Percentiles rank a stretch among this genome's conserved stretches.
Evolutionary conservation across 2,888 invertebrate species (phyloP).

Genomic region (Leucania comma): DNA sequence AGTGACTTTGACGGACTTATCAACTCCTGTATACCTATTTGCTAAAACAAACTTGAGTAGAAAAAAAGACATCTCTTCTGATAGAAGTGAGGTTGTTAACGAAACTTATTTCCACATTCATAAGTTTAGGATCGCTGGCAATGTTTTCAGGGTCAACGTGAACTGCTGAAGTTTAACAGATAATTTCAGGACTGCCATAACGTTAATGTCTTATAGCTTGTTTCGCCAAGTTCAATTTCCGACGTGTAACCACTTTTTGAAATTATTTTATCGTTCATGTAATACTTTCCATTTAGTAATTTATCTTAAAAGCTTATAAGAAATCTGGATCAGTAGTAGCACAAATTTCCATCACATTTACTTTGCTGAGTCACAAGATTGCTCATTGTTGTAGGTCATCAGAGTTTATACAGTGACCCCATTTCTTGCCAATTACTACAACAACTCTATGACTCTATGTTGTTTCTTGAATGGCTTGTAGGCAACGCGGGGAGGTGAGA

Average conservation of each 20-base stretch:
- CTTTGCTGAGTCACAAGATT: background rate
- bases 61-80: background rate
- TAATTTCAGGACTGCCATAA: conserved; percentile 24
- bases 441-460: conserved; percentile 4
- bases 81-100: background rate
- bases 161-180: conserved; percentile 31
- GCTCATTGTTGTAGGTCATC: background rate
- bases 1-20: conserved; percentile 48
- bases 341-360: background rate
- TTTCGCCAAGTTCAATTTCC: conserved; percentile 6
- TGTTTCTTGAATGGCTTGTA: conserved; percentile 33
- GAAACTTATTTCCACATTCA: conserved; percentile 18
- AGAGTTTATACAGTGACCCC: conserved; percentile 1
- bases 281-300: conserved; percentile 2
- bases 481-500: conserved; percentile 18
- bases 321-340: background rate
- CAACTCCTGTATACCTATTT: conserved; percentile 8
- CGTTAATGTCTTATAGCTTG: conserved; percentile 17
- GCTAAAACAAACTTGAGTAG: conserved; percentile 10
- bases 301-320: conserved; percentile 2
- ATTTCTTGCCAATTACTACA: conserved; percentile 17
- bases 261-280: background rate
- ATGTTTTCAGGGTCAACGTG: conserved; percentile 25
- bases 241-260: conserved; percentile 10
- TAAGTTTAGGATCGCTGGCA: conserved; percentile 19